Base-by-base conservation (phyloP, 1,140 invertebrate species). In the Brachionus calyciflorus region DNA sequence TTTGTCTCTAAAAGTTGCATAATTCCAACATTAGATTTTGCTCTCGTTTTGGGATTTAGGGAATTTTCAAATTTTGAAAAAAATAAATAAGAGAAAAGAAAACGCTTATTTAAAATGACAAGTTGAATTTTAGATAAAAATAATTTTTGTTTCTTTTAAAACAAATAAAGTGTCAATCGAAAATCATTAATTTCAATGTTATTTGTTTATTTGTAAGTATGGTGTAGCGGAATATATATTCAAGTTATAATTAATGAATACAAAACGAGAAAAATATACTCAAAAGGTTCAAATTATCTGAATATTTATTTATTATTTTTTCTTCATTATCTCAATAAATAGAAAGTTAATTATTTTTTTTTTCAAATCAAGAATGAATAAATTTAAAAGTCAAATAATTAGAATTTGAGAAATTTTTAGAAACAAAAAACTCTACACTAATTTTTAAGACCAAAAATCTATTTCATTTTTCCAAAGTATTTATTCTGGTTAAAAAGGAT, bases 141-240 rank as follows among this genome's bases (percentile, higher is more conserved):
- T 37, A 3, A 37, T 3, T 37, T 37, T 37, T 37, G 33, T 37
- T 37, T 60, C 30, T 60, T n/a, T 60, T 60, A 33, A n/a, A 17
- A 33, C 37, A 60, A 60, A 60, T 60, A 60, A 60, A 60, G 28
- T 65, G 60, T 65, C 60, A 65, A 65, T 65, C 60, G 37, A 65
- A 44, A 65, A 65, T 65, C 60, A 65, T 65, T 65, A 65, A 65
- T 65, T 65, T 65, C 60, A 65, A 65, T n/a, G 60, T 44, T 65
- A 24, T 65, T 21, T 65, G 19, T 65, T 44, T 65, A 14, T 46
- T 14, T 46, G 3, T 7, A 46, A 46, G 3, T 14, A 46, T n/a
- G n/a, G n/a, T n/a, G n/a, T n/a, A 46, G 14, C 44, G 44, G 44
- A 46, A 14, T 46, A n/a, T 46, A 14, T 7, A 46, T 46, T 46